Conservation (phyloP, 2,797 vertebrate genomes). For the Lycodopsis pacificus region DNA sequence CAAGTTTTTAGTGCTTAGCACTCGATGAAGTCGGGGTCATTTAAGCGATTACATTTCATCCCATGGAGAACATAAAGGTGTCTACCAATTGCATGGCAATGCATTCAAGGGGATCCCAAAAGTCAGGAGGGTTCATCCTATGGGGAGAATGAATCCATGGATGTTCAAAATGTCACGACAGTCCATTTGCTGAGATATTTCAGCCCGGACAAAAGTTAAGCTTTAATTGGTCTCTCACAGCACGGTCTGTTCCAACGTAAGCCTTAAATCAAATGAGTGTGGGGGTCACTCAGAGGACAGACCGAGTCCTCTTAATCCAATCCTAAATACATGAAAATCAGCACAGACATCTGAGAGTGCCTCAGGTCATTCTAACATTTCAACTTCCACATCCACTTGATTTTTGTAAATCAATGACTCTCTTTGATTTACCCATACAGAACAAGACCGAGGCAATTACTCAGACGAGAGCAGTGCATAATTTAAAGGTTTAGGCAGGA, state of each 20-base stretch:
- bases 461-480: slow-evolving; percentile 52
- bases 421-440: slow-evolving; percentile 45
- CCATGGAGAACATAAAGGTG: neutral
- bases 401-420: slow-evolving; percentile 38
- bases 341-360: slow-evolving; percentile 8
- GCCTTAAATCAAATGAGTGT: slow-evolving; percentile 7
- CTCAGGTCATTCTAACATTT: slow-evolving; percentile 28
- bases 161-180: neutral
- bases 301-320: slow-evolving; percentile 1
- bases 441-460: slow-evolving; percentile 42
- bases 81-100: neutral
- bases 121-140: neutral
- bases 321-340: slow-evolving; percentile 25
- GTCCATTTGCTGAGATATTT: slow-evolving; percentile 21
- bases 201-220: slow-evolving; percentile 1
- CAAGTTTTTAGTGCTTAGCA: neutral
- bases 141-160: neutral
- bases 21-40: neutral
- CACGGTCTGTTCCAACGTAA: neutral
- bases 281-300: slow-evolving; percentile 17
- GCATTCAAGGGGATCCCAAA: neutral
- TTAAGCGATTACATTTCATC: neutral
- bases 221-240: slow-evolving; percentile 32
- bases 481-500: slow-evolving; percentile 71
- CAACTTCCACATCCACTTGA: slow-evolving; percentile 38